phyloP scores from a whole-genome alignment of 35 echinoderm and acorn worm species.

The Lytechinus variegatus region DNA sequence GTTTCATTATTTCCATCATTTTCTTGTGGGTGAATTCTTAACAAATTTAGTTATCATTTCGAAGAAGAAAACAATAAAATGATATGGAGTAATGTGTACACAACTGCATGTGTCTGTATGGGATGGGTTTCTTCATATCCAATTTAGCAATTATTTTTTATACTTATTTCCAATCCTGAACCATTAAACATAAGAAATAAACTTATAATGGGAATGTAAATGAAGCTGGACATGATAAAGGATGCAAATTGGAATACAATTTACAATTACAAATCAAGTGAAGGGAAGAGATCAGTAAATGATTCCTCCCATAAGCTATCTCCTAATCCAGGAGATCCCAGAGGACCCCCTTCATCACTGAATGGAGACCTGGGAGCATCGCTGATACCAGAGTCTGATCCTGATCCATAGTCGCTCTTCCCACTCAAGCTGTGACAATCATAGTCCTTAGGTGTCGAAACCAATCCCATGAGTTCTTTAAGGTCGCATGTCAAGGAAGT shows the following conservation, averaged over 20 bases:
- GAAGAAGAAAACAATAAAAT: neutral
- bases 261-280: slow-evolving; percentile 55
- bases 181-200: neutral
- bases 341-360: slow-evolving; percentile 54
- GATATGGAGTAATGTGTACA: neutral
- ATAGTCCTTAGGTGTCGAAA: slow-evolving; percentile 53
- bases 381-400: slow-evolving; percentile 74
- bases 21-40: neutral
- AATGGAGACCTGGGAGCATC: slow-evolving; percentile 65
- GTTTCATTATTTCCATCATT: too few species aligned
- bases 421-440: slow-evolving; percentile 76
- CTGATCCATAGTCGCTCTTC: slow-evolving; percentile 59
- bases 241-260: neutral
- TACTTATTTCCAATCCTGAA: neutral
- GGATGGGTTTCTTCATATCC: neutral
- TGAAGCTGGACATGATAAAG: neutral
- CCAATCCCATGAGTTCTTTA: slow-evolving; percentile 57
- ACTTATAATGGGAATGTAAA: neutral
- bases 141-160: neutral
- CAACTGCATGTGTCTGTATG: neutral
- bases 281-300: slow-evolving; percentile 86
- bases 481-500: slow-evolving; percentile 78
- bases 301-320: slow-evolving; percentile 91
- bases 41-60: neutral
- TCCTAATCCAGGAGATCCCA: slow-evolving; percentile 69